Evolutionary conservation across 2,888 invertebrate species (phyloP), one percentile per base, ranked within the genome.

Genomic region (Harpalus rufipes): DNA sequence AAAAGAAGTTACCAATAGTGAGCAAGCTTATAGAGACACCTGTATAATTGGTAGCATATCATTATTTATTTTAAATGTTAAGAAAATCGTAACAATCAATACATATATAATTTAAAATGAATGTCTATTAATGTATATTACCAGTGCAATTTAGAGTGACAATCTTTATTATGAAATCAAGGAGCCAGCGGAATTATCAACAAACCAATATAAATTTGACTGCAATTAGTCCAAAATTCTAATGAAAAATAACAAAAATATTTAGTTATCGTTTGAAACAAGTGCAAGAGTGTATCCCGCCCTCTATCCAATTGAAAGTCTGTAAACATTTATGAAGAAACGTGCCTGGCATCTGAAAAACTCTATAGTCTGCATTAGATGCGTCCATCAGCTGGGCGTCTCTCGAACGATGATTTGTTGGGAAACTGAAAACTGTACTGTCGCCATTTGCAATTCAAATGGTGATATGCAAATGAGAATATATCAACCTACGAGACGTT

Each of bases 381-480:
- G 44, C 44, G 72, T 41, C 51, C 72, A 44, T 44, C 59, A 16
- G 3, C 59, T 18, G 18, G 51, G 3, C 68, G 68, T 18, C 32
- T 10, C 12, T 32, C 68, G 16, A 39, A 56, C 32, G 78, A 8
- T 25, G 78, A 78, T 58, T 78, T 78, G 78, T n/a, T 58, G 58
- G n/a, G 25, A 58, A 76, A 76, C 32, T 32, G 32, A 1, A 32
- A 32, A 8, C 44, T 51, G 12, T 51, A 58, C 32, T 76, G 76
- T 56, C 58, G 32, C 16, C 76, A 83, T 83, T 83, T 83, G 83
- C 83, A 83, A 41, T 76, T 74, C 76, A 83, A 63, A 83, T 83
- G 44, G 72, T 74, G 18, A 39, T 76, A 83, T 83, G 76, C 83
- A 83, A 83, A 83, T 83, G 39, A 10, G 56, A 44, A 56, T 16